Percentiles rank a stretch among this genome's conserved stretches.
These are phyloP conservation scores for Onthophagus taurus DNA, from an alignment of 1,140 invertebrate species.

Conservation along the genomic window DNA sequence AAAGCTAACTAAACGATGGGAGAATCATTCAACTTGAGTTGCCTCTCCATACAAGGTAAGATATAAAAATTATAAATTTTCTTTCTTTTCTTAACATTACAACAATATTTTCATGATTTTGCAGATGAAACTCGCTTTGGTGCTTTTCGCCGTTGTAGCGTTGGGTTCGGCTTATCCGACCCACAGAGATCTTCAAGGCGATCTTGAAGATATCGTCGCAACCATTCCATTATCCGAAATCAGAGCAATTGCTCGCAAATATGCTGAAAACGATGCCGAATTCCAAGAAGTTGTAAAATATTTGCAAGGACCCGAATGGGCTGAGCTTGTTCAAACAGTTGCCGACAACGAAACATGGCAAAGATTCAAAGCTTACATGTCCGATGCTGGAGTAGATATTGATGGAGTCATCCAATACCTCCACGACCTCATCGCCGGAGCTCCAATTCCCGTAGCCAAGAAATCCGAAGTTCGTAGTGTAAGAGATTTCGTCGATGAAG, in stretches of 20 bases:
- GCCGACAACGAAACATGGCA: conserved; percentile 8
- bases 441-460: background rate
- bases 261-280: conserved; percentile 16
- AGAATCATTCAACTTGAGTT: background rate
- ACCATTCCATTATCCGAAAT: conserved; percentile 19
- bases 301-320: conserved; percentile 18
- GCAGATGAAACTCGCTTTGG: conserved; percentile 16
- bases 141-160: conserved; percentile 12
- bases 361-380: conserved; percentile 16
- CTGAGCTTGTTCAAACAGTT: conserved; percentile 15
- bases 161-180: conserved; percentile 12
- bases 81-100: background rate
- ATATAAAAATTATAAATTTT: background rate
- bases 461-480: background rate
- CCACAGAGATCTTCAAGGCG: conserved; percentile 6
- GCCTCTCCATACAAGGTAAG: background rate
- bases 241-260: conserved; percentile 15
- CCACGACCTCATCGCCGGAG: conserved; percentile 14
- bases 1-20: background rate
- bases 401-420: conserved; percentile 15
- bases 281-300: conserved; percentile 16
- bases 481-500: conserved; percentile 15
- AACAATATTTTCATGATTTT: background rate
- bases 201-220: conserved; percentile 17
- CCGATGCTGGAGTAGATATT: conserved; percentile 16